Base-by-base conservation (phyloP, 2,888 invertebrate species). In the Andrena minutula region DNA sequence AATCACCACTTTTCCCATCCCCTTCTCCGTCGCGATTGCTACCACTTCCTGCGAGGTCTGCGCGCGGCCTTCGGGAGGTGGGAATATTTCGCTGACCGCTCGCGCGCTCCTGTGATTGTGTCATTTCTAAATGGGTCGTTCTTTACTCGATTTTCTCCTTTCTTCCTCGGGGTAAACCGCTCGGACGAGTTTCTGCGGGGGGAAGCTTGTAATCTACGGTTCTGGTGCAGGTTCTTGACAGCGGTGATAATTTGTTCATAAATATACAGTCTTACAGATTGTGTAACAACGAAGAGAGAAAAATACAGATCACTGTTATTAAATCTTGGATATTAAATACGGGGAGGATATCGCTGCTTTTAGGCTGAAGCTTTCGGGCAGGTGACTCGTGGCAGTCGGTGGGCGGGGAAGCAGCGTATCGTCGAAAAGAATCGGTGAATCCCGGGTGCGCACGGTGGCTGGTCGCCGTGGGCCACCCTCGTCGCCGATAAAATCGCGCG, bases 11-110 rank as follows among this genome's bases (percentile, higher is more conserved):
- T 63, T 58, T 56, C 32, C 70, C 61, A 60, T 30, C 53, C 47
- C 35, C 61, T 63, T 75, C 73, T 60, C 63, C 51, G 60, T 71
- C 53, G 66, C 65, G 69, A 53, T 53, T 26, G 23, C 23, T 56
- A 69, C 75, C 64, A 73, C 75, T 84, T 88, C 76, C 84, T 82
- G 79, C 83, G 75, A 23, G 63, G 35, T n/a, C 49, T 53, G 63
- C 61, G 75, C 41, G 49, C 49, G 58, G 60, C 77, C 81, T 82
- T 82, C 83, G 75, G 23, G 23, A 63, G 74, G 30, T 68, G 66
- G 61, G 84, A 86, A 47, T 86, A 88, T 88, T 85, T 87, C 75
- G 73, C 61, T 61, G 79, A 71, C 78, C 82, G 58, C 74, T 78
- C 65, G 75, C 79, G 84, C 56, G 68, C 81, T 79, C 75, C 60